Evolutionary conservation across 1,140 invertebrate species (phyloP).

Genomic region (Eulimnadia texana): DNA sequence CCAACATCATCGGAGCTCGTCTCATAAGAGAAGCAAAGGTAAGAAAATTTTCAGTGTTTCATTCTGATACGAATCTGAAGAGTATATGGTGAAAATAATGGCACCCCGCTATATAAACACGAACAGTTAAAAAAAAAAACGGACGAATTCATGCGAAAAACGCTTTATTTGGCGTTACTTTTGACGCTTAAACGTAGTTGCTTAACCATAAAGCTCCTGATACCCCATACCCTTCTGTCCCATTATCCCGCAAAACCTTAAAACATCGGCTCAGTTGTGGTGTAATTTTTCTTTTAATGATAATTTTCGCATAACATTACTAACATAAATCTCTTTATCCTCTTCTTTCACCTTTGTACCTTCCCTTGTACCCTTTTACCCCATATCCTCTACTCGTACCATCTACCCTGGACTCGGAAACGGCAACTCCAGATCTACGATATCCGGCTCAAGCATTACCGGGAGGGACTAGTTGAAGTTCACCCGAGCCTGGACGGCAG

Average conservation of each 20-base stretch:
- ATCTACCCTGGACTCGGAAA: neutral
- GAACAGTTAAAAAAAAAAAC: too few relatives aligned
- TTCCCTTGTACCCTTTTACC: neutral
- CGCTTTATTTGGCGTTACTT: too few relatives aligned
- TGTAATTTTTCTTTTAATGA: neutral
- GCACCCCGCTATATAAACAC: neutral
- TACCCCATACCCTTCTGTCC: too few relatives aligned
- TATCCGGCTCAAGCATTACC: slow-evolving; percentile 68
- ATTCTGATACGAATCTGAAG: slow-evolving; percentile 1
- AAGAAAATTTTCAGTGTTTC: slow-evolving; percentile 29
- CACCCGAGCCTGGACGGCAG: slow-evolving; percentile 61
- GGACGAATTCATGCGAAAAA: too few relatives aligned
- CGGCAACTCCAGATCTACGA: slow-evolving; percentile 60
- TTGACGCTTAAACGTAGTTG: too few relatives aligned
- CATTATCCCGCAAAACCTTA: too few relatives aligned
- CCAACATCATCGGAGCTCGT: slow-evolving; percentile 85
- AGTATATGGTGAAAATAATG: neutral
- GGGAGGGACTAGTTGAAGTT: slow-evolving; percentile 69
- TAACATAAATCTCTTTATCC: slow-evolving; percentile 2
- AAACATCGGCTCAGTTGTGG: neutral
- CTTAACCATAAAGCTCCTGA: too few relatives aligned
- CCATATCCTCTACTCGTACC: neutral
- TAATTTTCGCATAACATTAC: neutral
- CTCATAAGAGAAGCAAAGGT: slow-evolving; percentile 97
- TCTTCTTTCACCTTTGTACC: neutral